Percentiles rank a stretch among this genome's conserved stretches.
phyloP scores from a whole-genome alignment of 2,888 invertebrate genomes.

The Drosophila vallismaia region DNA sequence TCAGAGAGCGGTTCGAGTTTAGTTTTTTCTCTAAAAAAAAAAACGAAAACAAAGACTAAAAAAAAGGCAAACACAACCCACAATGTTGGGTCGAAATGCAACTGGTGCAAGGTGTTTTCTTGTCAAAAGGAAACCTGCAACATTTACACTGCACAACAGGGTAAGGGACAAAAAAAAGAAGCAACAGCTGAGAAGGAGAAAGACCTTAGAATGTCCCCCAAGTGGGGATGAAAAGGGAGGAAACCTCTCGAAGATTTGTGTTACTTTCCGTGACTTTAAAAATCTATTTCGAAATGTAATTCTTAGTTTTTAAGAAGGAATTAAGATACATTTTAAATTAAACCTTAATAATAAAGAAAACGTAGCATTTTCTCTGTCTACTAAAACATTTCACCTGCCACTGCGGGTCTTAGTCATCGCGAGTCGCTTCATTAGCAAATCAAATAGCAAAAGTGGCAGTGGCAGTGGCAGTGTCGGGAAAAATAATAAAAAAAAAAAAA shows the following conservation, averaged over 20 bases:
- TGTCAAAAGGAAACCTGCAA: slow-evolving; percentile 27
- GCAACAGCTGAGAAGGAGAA: slow-evolving; percentile 7
- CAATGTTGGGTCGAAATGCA: slow-evolving; percentile 49
- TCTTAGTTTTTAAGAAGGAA: too few relatives aligned
- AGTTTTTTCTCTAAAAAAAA: too few relatives aligned
- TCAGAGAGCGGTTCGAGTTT: slow-evolving; percentile 33
- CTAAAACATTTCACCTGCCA: slow-evolving; percentile 4
- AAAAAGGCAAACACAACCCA: slow-evolving; percentile 22
- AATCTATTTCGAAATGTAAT: too few relatives aligned
- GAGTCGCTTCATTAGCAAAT: slow-evolving; percentile 69
- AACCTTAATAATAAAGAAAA: not conserved
- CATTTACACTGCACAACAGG: slow-evolving; percentile 35
- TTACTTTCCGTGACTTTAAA: slow-evolving; percentile 1
- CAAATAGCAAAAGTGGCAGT: slow-evolving; percentile 16
- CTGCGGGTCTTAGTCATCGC: slow-evolving; percentile 55
- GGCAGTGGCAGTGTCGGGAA: slow-evolving; percentile 22
- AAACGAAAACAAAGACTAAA: slow-evolving; percentile 28
- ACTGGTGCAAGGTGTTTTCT: slow-evolving; percentile 73
- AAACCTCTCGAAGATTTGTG: not conserved
- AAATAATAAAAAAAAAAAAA: slow-evolving; percentile 37
- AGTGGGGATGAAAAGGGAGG: slow-evolving; percentile 37
- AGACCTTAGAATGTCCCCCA: too few relatives aligned
- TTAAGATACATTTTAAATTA: not conserved
- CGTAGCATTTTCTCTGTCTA: not conserved
- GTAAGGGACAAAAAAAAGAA: not conserved